These are phyloP conservation scores for Sicus ferrugineus DNA, from an alignment of 2,888 invertebrate genomes.

Conservation along the genomic window DNA sequence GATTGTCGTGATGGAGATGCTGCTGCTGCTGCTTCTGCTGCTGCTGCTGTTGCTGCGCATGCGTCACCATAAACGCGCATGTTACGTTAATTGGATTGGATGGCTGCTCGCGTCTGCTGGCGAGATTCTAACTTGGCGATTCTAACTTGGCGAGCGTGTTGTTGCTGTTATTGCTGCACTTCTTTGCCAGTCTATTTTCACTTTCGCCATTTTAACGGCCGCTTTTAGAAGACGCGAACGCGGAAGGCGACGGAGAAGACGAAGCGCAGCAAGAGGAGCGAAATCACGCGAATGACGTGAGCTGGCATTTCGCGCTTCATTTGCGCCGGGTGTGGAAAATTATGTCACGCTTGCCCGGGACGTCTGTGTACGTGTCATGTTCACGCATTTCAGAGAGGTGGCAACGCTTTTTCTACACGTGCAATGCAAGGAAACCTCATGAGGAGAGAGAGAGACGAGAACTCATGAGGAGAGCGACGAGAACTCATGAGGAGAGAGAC, in stretches of 20 bases:
- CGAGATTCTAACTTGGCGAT: slow-evolving; percentile 4
- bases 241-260: neutral
- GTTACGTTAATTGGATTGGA: slow-evolving; percentile 34
- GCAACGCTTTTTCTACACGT: neutral
- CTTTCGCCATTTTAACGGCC: slow-evolving; percentile 18
- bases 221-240: neutral
- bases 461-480: too few species aligned
- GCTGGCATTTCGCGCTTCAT: slow-evolving; percentile 1
- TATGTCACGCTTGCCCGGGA: neutral
- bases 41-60: slow-evolving; percentile 16
- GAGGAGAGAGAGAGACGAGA: too few species aligned
- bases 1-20: slow-evolving; percentile 8
- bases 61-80: slow-evolving; percentile 30
- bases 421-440: too few species aligned
- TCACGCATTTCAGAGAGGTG: neutral
- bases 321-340: slow-evolving; percentile 10
- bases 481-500: too few species aligned
- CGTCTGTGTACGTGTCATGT: neutral
- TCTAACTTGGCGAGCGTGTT: neutral
- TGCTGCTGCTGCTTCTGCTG: neutral
- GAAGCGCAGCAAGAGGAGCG: neutral
- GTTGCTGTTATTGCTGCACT: slow-evolving; percentile 11
- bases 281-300: slow-evolving; percentile 3
- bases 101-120: neutral
- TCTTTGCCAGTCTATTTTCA: slow-evolving; percentile 12